Evolutionary conservation across 1,140 invertebrate genomes (phyloP).

Genomic region (Trachymyrmex septentrionalis): DNA sequence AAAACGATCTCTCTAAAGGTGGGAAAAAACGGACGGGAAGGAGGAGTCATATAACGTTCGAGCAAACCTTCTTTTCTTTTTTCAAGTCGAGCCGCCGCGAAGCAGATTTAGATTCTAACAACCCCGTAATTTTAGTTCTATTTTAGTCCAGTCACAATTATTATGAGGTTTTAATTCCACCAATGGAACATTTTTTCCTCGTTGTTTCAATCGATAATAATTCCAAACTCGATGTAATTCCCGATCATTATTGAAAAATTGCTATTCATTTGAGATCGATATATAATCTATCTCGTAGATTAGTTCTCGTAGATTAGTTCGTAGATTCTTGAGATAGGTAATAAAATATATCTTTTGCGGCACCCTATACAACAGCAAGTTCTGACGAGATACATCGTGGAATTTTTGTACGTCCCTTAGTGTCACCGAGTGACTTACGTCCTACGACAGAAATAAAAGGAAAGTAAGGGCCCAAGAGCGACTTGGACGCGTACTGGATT

Average conservation of each 20-base stretch:
- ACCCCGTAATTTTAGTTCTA: constrained; percentile 26
- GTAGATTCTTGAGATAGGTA: background rate
- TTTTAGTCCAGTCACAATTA: background rate
- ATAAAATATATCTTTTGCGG: constrained; percentile 13
- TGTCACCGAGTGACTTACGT: constrained; percentile 67
- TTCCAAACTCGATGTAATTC: background rate
- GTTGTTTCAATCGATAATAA: background rate
- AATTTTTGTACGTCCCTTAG: constrained; percentile 65
- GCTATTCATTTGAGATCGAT: background rate
- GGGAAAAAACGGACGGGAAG: constrained; percentile 70
- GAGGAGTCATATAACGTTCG: constrained; percentile 80
- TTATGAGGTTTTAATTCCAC: constrained; percentile 4
- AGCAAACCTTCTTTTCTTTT: constrained; percentile 78
- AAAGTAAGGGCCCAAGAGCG: constrained; percentile 46
- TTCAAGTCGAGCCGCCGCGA: constrained; percentile 53
- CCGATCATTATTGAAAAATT: background rate
- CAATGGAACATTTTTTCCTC: background rate
- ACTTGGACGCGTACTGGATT: constrained; percentile 58
- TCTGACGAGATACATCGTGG: constrained; percentile 31
- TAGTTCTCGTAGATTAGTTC: no score
- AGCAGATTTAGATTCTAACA: constrained; percentile 35
- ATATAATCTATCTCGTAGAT: no score
- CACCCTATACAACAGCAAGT: constrained; percentile 20
- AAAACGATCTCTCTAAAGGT: constrained; percentile 68
- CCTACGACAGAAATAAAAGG: constrained; percentile 54